A percentile compares a stretch with the other conserved stretches of the same genome.
Conservation (phyloP, 2,113 vertebrate genomes). For the Chaetodon auriga region DNA sequence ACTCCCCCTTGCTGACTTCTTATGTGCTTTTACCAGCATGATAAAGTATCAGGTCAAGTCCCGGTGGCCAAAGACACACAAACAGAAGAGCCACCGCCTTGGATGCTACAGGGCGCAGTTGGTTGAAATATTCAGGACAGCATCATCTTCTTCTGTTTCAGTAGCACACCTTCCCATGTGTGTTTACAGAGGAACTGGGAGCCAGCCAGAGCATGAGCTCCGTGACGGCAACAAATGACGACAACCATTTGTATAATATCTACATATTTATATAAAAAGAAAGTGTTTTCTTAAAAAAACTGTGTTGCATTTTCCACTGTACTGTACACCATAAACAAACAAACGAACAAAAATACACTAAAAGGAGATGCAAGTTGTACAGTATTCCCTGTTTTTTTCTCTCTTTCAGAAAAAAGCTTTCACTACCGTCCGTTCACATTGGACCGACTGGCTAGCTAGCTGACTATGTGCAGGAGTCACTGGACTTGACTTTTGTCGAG, state of each 20-base stretch:
- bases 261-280: conserved; percentile 85
- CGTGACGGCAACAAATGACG: conserved; percentile 77
- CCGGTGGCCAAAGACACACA: conserved; percentile 60
- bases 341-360: conserved; percentile 81
- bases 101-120: conserved; percentile 72
- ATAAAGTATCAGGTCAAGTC: conserved; percentile 65
- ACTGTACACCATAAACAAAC: conserved; percentile 84
- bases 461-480: conserved; percentile 96
- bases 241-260: conserved; percentile 82
- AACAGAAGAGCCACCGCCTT: conserved; percentile 66
- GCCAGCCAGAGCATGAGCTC: conserved; percentile 83
- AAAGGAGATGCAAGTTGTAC: conserved; percentile 84
- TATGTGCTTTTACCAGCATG: conserved; percentile 90
- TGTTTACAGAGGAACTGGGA: conserved; percentile 82
- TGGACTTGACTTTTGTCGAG: conserved; percentile 93
- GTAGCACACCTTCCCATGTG: conserved; percentile 86
- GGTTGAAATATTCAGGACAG: conserved; percentile 71
- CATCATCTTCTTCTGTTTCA: conserved; percentile 66
- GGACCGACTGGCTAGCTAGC: conserved; percentile 45
- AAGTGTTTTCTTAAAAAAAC: conserved; percentile 75
- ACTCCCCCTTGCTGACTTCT: conserved; percentile 75
- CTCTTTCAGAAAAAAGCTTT: conserved; percentile 60
- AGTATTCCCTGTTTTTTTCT: conserved; percentile 79
- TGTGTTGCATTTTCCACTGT: conserved; percentile 82
- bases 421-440: conserved; percentile 67